Base-by-base conservation (phyloP, 2,113 vertebrate species). In the Haplochromis burtoni region DNA sequence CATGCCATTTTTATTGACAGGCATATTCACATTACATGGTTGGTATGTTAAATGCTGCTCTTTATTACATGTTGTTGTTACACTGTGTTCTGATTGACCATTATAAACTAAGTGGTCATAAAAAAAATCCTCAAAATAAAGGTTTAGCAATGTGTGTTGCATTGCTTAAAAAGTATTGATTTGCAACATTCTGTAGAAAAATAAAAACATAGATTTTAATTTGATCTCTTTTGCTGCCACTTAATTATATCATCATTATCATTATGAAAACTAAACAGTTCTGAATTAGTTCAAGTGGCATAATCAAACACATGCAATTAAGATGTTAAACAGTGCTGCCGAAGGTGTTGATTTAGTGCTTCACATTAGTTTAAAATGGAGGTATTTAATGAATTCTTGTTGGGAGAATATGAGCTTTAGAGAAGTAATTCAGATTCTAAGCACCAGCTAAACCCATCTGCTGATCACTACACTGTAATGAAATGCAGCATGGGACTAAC, bases 391-490 rank as follows among this genome's bases (percentile, higher is more conserved):
- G 76, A 89, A 55, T 92, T 91, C 76, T 88, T 89, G 86, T 86
- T 80, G 81, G 49, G 85, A 86, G 82, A 88, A 91, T 92, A 93
- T 93, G 89, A 93, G 84, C 86, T 87, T 73, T 80, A 68, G 87
- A 86, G 40, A 88, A 91, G 83, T 92, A 80, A 82, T 79, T 92
- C 21, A 89, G 68, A 94, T 93, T 92, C 89, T 84, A 87, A 87
- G 90, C 89, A 87, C 85, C 73, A 79, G 84, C 90, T 91, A 51
- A 88, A 88, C 87, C 89, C 85, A 84, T 92, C 89, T 88, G 86
- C 88, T 90, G 87, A 93, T 93, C 91, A 93, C 61, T 90, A 89
- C 86, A 31, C 80, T 35, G 81, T 94, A 92, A 95, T 95, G 81
- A 94, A 94, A 84, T 86, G 78, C 45, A 78, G 10, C 26, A 33